Evolutionary conservation across 2,797 vertebrate genomes (phyloP).

Genomic region (Falco berigora): DNA sequence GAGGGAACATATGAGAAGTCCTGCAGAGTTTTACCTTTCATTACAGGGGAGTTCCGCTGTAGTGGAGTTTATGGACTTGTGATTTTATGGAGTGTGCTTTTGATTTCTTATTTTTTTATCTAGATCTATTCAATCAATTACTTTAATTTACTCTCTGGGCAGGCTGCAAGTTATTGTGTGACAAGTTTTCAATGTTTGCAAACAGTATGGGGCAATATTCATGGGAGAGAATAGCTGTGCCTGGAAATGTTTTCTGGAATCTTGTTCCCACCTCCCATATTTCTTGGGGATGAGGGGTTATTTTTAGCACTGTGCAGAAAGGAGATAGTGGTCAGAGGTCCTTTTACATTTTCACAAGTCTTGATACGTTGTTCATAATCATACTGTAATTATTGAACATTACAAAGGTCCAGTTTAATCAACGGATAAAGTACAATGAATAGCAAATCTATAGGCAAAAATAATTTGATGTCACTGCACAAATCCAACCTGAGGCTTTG

Average conservation of each 20-base stretch:
- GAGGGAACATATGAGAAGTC: neutral
- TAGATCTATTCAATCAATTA: conserved; percentile 5
- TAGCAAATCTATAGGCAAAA: neutral
- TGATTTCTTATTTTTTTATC: conserved; percentile 14
- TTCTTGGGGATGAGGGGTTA: neutral
- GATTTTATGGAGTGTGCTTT: conserved; percentile 32
- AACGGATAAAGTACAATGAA: neutral
- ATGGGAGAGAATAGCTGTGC: neutral
- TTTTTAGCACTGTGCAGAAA: neutral
- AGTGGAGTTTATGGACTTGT: conserved; percentile 48
- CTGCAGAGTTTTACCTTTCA: conserved; percentile 22
- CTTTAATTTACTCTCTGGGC: conserved; percentile 17
- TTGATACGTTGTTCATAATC: neutral
- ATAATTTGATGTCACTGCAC: neutral
- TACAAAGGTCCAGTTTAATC: neutral
- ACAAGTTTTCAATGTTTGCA: neutral
- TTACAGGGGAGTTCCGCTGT: conserved; percentile 26
- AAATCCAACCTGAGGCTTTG: neutral
- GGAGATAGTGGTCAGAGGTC: neutral
- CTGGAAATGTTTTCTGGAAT: neutral
- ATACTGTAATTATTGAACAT: neutral
- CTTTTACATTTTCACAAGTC: neutral
- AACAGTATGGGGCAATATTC: neutral
- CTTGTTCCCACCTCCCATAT: neutral
- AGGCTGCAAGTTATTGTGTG: neutral